phyloP scores from a whole-genome alignment of 1,140 invertebrate species.

The Caenorhabditis inopinata region DNA sequence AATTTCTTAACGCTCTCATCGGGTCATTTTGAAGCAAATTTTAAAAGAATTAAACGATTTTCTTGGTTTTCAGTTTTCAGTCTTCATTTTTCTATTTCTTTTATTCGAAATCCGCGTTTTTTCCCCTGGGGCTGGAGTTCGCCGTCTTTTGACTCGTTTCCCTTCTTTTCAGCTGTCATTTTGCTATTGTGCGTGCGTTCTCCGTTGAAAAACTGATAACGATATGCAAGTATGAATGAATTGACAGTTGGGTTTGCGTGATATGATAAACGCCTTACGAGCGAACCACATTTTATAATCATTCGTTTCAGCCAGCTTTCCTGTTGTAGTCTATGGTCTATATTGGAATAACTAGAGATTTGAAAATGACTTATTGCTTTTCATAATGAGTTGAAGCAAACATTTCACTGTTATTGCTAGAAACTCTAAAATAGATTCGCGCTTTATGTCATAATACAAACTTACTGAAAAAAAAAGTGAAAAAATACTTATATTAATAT shows the following conservation, averaged over 20 bases:
- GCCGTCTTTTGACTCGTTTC: not conserved
- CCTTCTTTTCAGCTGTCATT: not conserved
- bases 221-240: not conserved
- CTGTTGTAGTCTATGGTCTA: too few relatives aligned
- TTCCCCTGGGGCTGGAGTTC: slow-evolving; percentile 6
- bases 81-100: not conserved
- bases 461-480: too few relatives aligned
- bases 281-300: not conserved
- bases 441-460: too few relatives aligned
- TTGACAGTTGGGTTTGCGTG: not conserved
- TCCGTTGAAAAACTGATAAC: not conserved
- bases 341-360: too few relatives aligned
- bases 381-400: too few relatives aligned
- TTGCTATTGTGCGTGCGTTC: slow-evolving; percentile 2
- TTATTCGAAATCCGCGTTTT: not conserved
- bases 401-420: too few relatives aligned
- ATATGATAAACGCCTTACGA: slow-evolving; percentile 3
- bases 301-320: not conserved
- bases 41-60: too few relatives aligned
- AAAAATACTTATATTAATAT: too few relatives aligned
- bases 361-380: too few relatives aligned
- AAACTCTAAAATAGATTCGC: too few relatives aligned
- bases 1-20: too few relatives aligned
- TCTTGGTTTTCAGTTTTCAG: not conserved
- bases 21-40: too few relatives aligned